A percentile compares a stretch with the other conserved stretches of the same genome.
Evolutionary conservation across 2,888 invertebrate species (phyloP).

Genomic region (Alcis repandata): DNA sequence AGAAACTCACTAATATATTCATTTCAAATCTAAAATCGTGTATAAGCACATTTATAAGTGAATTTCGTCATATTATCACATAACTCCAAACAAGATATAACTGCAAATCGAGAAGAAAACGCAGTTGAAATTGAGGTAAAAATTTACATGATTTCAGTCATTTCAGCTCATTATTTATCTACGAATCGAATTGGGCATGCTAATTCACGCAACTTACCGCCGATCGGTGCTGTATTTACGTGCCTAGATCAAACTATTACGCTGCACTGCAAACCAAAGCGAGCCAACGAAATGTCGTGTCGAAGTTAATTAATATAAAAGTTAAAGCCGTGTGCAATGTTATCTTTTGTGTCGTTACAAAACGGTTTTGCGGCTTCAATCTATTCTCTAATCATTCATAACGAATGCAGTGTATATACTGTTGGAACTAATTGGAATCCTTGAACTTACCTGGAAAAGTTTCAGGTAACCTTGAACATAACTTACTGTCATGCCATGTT

Average conservation of each 20-base stretch:
- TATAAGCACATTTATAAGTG: conserved; percentile 2
- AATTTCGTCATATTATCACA: background rate
- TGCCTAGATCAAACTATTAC: conserved; percentile 29
- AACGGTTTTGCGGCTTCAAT: conserved; percentile 40
- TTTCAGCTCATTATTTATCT: conserved; percentile 57
- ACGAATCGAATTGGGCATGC: conserved; percentile 56
- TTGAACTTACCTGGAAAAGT: conserved; percentile 27
- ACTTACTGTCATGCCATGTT: conserved; percentile 10
- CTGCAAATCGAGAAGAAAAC: conserved; percentile 35
- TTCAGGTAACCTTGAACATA: conserved; percentile 35
- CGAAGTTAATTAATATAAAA: background rate
- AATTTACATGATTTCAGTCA: conserved; percentile 57
- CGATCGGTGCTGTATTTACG: conserved; percentile 37
- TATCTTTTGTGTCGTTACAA: background rate
- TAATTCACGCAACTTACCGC: conserved; percentile 43
- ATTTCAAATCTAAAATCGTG: conserved; percentile 7
- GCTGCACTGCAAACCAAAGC: conserved; percentile 9
- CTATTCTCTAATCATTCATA: conserved; percentile 5
- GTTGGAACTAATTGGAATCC: conserved; percentile 23
- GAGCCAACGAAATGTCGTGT: conserved; percentile 6
- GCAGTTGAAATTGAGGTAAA: conserved; percentile 64
- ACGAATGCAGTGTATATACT: conserved; percentile 1
- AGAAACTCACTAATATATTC: conserved; percentile 23
- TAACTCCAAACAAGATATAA: background rate
- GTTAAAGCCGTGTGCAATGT: no score